These are phyloP conservation scores for Armadillidium nasatum DNA, from an alignment of 1,140 invertebrate genomes.

Conservation along the genomic window DNA sequence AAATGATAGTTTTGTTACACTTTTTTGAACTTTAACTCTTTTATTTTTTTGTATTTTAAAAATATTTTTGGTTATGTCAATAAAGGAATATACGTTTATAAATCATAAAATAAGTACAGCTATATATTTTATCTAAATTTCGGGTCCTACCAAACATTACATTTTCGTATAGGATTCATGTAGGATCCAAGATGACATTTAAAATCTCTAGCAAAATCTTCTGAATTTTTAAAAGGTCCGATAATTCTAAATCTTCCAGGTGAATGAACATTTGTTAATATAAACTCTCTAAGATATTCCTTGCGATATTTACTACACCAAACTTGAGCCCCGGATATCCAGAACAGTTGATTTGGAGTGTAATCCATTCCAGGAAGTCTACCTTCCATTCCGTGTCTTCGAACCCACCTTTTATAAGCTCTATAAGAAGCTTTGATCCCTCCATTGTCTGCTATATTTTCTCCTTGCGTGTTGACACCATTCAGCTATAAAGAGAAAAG, in stretches of 20 bases:
- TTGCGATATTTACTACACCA: conserved; percentile 31
- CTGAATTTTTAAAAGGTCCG: conserved; percentile 80
- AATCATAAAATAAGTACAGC: too few relatives aligned
- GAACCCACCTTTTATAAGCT: conserved; percentile 59
- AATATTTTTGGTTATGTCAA: too few relatives aligned
- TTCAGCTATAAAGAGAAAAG: conserved; percentile 58
- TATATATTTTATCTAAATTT: too few relatives aligned
- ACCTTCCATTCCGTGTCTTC: conserved; percentile 48
- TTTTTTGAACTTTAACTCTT: too few relatives aligned
- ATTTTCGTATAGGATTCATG: conserved; percentile 88
- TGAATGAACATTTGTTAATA: conserved; percentile 55
- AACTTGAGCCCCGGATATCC: conserved; percentile 35
- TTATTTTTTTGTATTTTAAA: too few relatives aligned
- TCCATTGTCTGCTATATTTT: conserved; percentile 90
- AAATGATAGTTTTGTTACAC: too few relatives aligned
- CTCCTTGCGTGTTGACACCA: conserved; percentile 70
- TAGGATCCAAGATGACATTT: conserved; percentile 68
- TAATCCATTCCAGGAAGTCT: conserved; percentile 71
- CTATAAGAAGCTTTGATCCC: conserved; percentile 80
- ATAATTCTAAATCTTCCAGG: conserved; percentile 75
- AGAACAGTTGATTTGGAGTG: conserved; percentile 78
- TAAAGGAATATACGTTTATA: too few relatives aligned
- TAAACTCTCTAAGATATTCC: conserved; percentile 26
- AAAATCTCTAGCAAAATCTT: conserved; percentile 81
- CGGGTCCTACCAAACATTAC: conserved; percentile 50